Evolutionary conservation across 1,140 invertebrate species (phyloP), one percentile per base, ranked within the genome.

Genomic region (Trypoxylus dichotomus): DNA sequence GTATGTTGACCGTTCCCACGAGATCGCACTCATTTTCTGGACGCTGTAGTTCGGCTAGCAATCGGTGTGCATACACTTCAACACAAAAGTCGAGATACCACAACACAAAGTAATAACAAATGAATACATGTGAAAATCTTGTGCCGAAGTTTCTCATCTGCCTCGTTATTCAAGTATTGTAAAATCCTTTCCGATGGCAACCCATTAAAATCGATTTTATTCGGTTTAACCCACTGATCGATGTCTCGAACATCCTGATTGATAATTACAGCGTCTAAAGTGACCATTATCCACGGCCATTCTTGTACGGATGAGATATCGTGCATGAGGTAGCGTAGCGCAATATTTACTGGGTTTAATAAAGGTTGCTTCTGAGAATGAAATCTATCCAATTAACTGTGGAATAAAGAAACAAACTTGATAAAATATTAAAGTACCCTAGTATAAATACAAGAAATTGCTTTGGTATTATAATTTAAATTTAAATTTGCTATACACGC

Each of bases 191-290:
- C 41, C 29, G 72, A 74, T 74, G 72, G 72, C 72, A 74, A 42
- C 72, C 72, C 27, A 74, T 74, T 74, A 74, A 74, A 74, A 74
- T 74, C 72, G 72, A 74, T 74, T 74, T 74, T 74, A 43, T 74
- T 74, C 72, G 72, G 72, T 74, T 74, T 74, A 37, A 29, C 72
- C 72, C 72, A 32, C 72, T 74, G 72, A 74, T 74, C 72, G 29
- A 43, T 10, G 29, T 43, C 72, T 41, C 13, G 72, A 74, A 74
- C 32, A 42, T 43, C 72, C 72, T 74, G 72, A 74, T 74, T 74
- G 72, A 74, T 74, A 74, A 74, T 74, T 74, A 74, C 72, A 74
- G 32, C 41, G 72, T 41, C 72, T 43, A 74, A 74, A 41, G 72
- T 74, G 72, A 74, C 72, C 72, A 74, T 74, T 74, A 74, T 43